phyloP scores from a whole-genome alignment of 2,113 vertebrate genomes.

The Mus musculus region DNA sequence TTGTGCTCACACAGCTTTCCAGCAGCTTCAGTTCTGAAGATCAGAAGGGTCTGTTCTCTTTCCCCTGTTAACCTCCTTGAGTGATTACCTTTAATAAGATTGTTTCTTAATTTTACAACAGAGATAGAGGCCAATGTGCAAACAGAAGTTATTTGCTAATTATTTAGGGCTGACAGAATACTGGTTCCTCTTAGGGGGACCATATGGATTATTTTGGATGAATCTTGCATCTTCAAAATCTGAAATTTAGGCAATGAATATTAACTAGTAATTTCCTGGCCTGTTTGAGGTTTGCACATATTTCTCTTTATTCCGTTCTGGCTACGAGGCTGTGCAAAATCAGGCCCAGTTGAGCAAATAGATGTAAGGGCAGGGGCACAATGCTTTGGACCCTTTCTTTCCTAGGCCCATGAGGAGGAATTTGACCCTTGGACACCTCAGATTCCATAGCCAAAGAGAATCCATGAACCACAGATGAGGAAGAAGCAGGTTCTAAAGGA shows the following conservation, averaged over 20 bases:
- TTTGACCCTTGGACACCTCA: neutral
- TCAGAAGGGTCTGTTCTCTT: neutral
- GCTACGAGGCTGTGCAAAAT: neutral
- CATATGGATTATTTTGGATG: neutral
- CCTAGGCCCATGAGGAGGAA: neutral
- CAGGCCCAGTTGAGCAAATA: neutral
- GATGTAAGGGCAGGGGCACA: neutral
- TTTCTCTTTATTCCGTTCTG: neutral
- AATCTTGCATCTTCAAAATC: neutral
- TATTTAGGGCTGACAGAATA: conserved; percentile 8
- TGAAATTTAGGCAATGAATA: neutral
- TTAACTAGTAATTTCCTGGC: neutral
- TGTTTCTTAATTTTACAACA: conserved; percentile 25
- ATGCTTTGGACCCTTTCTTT: neutral
- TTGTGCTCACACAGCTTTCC: neutral
- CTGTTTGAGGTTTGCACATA: neutral
- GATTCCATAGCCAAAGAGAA: neutral
- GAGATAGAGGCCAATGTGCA: neutral
- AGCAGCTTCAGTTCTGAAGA: neutral
- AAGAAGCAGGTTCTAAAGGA: neutral
- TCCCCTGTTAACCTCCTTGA: neutral
- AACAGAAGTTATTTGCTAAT: conserved; percentile 10
- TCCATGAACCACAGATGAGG: neutral
- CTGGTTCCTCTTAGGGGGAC: neutral
- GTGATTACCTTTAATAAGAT: neutral